Percentiles rank a stretch among this genome's conserved stretches.
These are phyloP conservation scores for Scaptomyza polygonia DNA, from an alignment of 2,888 invertebrate genomes.

Conservation along the genomic window DNA sequence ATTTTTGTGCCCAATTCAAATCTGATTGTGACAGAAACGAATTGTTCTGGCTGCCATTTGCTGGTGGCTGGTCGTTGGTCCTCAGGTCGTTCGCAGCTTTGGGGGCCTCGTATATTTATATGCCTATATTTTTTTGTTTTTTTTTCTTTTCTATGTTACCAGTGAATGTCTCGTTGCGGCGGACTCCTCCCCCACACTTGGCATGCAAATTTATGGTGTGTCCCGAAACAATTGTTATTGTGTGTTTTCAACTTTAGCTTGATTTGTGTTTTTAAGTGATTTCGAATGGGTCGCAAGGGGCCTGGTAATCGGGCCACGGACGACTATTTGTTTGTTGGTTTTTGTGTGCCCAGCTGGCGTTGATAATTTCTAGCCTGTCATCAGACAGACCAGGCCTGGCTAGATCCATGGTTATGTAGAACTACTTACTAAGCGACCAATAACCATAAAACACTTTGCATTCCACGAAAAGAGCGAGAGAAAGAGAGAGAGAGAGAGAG, in stretches of 20 bases:
- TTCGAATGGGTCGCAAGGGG: conserved; percentile 76
- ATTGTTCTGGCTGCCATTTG: conserved; percentile 76
- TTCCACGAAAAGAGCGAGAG: conserved; percentile 5
- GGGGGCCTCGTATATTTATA: conserved; percentile 67
- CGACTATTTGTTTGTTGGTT: conserved; percentile 62
- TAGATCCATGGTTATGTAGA: conserved; percentile 50
- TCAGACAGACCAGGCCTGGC: conserved; percentile 30
- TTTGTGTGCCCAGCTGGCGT: conserved; percentile 50
- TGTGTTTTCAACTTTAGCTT: conserved; percentile 80
- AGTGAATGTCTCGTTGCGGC: conserved; percentile 7
- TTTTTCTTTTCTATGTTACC: conserved; percentile 35
- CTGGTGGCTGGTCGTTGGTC: conserved; percentile 18
- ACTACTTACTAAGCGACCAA: conserved; percentile 66
- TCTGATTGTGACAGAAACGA: conserved; percentile 83
- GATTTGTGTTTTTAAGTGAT: conserved; percentile 80
- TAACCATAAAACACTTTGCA: conserved; percentile 72
- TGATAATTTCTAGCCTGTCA: conserved; percentile 75
- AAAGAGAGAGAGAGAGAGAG: background rate
- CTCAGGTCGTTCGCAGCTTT: conserved; percentile 37
- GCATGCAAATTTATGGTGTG: conserved; percentile 82
- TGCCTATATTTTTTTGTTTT: conserved; percentile 57
- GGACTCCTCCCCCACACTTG: conserved; percentile 53
- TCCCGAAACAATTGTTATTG: conserved; percentile 81
- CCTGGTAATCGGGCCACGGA: conserved; percentile 41
- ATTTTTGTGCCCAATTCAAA: conserved; percentile 79